These are phyloP conservation scores for Drosophila niveifrons DNA, from an alignment of 2,888 invertebrate species.

Conservation along the genomic window DNA sequence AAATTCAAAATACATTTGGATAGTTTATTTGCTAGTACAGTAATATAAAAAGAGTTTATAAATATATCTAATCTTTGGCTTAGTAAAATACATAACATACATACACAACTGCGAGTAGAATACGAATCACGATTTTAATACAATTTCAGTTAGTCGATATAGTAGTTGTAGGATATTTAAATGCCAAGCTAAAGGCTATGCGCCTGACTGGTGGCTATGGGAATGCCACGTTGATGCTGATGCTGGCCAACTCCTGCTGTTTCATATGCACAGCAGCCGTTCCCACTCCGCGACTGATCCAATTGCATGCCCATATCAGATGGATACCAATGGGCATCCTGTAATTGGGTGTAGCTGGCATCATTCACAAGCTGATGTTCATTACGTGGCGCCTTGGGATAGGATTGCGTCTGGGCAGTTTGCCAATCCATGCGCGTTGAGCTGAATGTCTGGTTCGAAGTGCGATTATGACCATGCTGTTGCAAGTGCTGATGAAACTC, in stretches of 20 bases:
- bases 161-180: constrained; percentile 10
- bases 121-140: constrained; percentile 65
- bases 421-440: constrained; percentile 71
- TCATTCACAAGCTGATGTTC: constrained; percentile 52
- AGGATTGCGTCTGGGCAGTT: constrained; percentile 51
- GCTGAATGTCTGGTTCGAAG: constrained; percentile 46
- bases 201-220: constrained; percentile 65
- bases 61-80: constrained; percentile 68
- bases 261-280: constrained; percentile 66
- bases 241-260: constrained; percentile 56
- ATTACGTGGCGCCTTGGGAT: constrained; percentile 51
- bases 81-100: constrained; percentile 54
- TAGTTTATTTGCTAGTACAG: constrained; percentile 46
- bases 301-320: constrained; percentile 58
- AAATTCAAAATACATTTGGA: constrained; percentile 15
- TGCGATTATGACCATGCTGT: constrained; percentile 49
- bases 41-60: constrained; percentile 25
- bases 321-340: constrained; percentile 66
- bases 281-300: constrained; percentile 48
- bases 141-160: constrained; percentile 41
- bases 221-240: constrained; percentile 61
- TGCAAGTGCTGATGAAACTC: constrained; percentile 88
- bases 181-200: constrained; percentile 55
- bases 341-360: constrained; percentile 52
- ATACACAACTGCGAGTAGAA: constrained; percentile 27